Conservation (phyloP, 2,888 invertebrate genomes). For the Itoplectis maculator region DNA sequence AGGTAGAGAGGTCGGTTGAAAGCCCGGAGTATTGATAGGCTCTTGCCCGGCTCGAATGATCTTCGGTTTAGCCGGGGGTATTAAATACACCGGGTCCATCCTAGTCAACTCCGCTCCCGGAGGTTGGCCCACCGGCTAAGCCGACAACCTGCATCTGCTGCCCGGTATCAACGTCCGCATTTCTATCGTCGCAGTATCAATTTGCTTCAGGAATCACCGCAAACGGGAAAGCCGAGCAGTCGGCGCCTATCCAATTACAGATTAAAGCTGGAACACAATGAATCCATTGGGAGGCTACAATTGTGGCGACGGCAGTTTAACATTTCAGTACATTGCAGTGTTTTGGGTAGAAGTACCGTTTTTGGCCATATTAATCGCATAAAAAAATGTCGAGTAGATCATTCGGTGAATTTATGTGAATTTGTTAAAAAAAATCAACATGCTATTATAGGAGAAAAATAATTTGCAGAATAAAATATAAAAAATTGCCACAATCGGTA, state of each 20-base stretch:
- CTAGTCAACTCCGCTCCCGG: conserved; percentile 1
- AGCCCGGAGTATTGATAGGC: conserved; percentile 56
- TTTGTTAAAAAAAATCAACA: no score
- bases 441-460: no score
- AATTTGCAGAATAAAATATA: no score
- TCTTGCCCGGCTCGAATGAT: conserved; percentile 31
- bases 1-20: conserved; percentile 10
- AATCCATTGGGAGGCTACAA: neutral
- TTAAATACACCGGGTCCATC: conserved; percentile 30
- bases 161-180: conserved; percentile 5
- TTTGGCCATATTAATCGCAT: no score
- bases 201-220: conserved; percentile 42
- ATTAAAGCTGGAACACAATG: conserved; percentile 3
- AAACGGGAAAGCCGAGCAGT: conserved; percentile 30
- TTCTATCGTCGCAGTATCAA: conserved; percentile 48
- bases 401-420: no score
- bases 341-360: no score
- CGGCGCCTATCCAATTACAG: conserved; percentile 16
- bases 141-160: conserved; percentile 25
- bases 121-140: conserved; percentile 14
- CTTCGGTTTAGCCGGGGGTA: conserved; percentile 59
- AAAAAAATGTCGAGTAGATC: no score
- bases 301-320: neutral
- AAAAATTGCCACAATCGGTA: no score
- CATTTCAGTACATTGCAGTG: no score